Conservation (phyloP, 2,888 invertebrate genomes). For the Caenorhabditis plicata region DNA sequence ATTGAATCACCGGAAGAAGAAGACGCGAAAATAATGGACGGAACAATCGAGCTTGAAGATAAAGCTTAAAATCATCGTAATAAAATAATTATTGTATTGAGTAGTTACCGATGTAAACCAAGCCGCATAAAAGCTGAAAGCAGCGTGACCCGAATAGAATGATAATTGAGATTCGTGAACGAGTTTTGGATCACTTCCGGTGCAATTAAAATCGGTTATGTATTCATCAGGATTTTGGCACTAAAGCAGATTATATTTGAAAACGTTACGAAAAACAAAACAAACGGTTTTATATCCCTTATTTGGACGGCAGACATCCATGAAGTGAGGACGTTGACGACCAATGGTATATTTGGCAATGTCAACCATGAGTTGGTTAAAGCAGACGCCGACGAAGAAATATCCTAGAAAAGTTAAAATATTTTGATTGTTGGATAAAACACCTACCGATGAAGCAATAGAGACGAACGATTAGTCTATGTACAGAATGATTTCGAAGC, state of each 20-base stretch:
- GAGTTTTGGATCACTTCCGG: constrained; percentile 43
- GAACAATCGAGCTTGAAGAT: constrained; percentile 81
- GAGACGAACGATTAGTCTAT: constrained; percentile 62
- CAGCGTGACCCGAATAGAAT: constrained; percentile 65
- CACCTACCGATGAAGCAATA: constrained; percentile 58
- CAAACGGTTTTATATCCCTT: constrained; percentile 40
- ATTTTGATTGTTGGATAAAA: background rate
- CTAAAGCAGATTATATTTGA: constrained; percentile 10
- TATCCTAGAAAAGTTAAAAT: constrained; percentile 46
- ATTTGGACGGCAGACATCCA: constrained; percentile 80
- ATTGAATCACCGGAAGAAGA: constrained; percentile 82
- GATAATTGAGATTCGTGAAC: constrained; percentile 63
- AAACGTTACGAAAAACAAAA: constrained; percentile 2
- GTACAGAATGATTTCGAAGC: constrained; percentile 50
- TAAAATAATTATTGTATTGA: background rate
- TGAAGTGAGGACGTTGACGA: constrained; percentile 89
- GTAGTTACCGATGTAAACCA: constrained; percentile 60
- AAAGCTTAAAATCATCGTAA: constrained; percentile 75
- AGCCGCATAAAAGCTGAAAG: constrained; percentile 65
- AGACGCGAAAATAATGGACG: constrained; percentile 78
- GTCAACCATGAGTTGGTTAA: constrained; percentile 75
- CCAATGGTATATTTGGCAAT: constrained; percentile 91
- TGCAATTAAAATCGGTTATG: constrained; percentile 56
- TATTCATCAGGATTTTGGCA: constrained; percentile 47
- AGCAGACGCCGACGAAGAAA: constrained; percentile 65